Base-by-base conservation (phyloP, 2,797 vertebrate species). In the Strix occidentalis region DNA sequence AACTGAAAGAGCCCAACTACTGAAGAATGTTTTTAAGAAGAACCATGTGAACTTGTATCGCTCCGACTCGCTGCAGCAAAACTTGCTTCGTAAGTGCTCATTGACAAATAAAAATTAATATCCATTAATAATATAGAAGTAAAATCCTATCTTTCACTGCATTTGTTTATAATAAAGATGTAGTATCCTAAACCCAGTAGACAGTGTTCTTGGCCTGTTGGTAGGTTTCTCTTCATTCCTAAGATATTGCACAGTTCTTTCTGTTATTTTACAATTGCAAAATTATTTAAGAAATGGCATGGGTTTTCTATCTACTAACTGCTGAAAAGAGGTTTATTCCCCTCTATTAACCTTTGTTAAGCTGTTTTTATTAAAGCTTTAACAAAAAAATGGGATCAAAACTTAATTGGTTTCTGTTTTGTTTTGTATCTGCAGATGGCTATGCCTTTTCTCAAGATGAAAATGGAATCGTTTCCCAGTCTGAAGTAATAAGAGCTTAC, bases 1-100 rank as follows among this genome's bases (percentile, higher is more conserved):
- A 98, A 99, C 99, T 1, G 99, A 99, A 98, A 98, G 99, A 96
- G 99, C 99, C 20, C 99, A 99, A 56, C 98, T 99, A 46, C 98
- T 99, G 97, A 99, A 99, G 98, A 99, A 99, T 53, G 99, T 99
- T 96, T 99, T 99, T 96, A 99, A 99, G 99, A 99, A 99, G 98
- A 99, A 99, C 96, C 99, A 99, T 0, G 98, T 99, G 97, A 99
- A 98, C 91, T 95, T 99, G 95, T 99, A 99, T 98, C 99, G 98
- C 23, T 99, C 99, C 2, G 99, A 99, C 53, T 99, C 99, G 84
- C 96, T 99, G 97, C 99, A 99, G 93, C 99, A 99, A 97, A 99
- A 99, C 95, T 97, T 99, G 94, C 99, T 99, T 92, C 99, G 99
- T 99, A 98, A 99, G 99, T 99, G 64, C 89, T 89, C 64, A 16